A percentile compares a stretch with the other conserved stretches of the same genome.
Evolutionary conservation across 2,888 invertebrate species (phyloP).

Genomic region (Calliphora vomitoria): DNA sequence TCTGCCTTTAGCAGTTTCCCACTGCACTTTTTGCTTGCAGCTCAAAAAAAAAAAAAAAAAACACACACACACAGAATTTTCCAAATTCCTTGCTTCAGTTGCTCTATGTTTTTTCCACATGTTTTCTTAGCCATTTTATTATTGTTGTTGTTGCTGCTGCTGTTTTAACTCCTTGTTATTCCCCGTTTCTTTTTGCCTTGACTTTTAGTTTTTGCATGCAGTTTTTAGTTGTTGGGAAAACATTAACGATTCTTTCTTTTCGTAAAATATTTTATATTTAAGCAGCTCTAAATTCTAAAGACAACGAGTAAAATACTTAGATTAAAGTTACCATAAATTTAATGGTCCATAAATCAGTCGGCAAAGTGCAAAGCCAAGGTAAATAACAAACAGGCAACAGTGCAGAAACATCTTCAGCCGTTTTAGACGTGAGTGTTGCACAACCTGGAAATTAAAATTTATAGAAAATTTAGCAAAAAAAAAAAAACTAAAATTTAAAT

Average conservation of each 20-base stretch:
- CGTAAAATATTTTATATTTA: conserved; percentile 56
- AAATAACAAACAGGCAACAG: conserved; percentile 50
- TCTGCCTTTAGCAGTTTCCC: conserved; percentile 16
- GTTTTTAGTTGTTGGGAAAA: conserved; percentile 68
- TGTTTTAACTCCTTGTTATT: conserved; percentile 61
- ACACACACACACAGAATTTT: conserved; percentile 6
- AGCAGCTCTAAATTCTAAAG: conserved; percentile 72
- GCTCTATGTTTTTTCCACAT: neutral
- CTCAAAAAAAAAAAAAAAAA: too few relatives aligned
- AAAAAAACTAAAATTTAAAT: neutral
- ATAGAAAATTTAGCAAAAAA: conserved; percentile 43
- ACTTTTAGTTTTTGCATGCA: conserved; percentile 62
- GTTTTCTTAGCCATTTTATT: conserved; percentile 32
- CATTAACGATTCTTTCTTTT: conserved; percentile 55
- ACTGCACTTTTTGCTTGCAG: neutral
- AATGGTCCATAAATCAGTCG: conserved; percentile 77
- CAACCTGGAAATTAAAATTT: conserved; percentile 62
- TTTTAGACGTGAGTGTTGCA: conserved; percentile 53
- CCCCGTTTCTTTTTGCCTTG: conserved; percentile 49
- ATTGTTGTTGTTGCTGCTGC: conserved; percentile 39
- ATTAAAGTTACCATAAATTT: conserved; percentile 80
- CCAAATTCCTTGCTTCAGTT: conserved; percentile 54
- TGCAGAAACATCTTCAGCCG: conserved; percentile 38
- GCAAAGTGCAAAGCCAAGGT: conserved; percentile 63
- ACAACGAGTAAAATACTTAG: conserved; percentile 76